Evolutionary conservation across 2,888 invertebrate species (phyloP), one percentile per base, ranked within the genome.

Genomic region (Dinocampus coccinellae): DNA sequence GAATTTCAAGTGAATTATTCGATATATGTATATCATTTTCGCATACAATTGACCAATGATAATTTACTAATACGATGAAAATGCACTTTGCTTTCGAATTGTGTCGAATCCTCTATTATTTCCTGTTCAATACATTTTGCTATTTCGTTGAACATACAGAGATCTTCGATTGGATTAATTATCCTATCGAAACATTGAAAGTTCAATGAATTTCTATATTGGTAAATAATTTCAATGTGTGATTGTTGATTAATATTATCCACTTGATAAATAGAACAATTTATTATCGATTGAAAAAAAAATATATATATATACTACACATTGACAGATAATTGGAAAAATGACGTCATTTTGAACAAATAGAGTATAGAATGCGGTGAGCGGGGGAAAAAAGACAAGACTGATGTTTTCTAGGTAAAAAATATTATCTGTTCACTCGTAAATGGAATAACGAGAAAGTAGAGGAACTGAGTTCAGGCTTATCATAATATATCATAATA

Each of bases 401-500:
- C n/a, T n/a, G 39, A 11, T 39, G 39, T n/a, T 39, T 39, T 13
- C n/a, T 39, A 39, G 39, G 39, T n/a, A 13, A 39, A 39, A n/a
- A n/a, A n/a, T 39, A 13, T 39, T 39, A 39, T 39, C 39, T 39
- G 1, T 6, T n/a, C 62, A 26, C 68, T 67, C 34, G 26, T 53
- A 55, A 62, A 58, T 52, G 65, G 13, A 62, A 53, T 47, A 47
- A 52, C 69, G 60, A 67, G 70, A 63, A 47, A 52, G 47, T 36
- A 53, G 57, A 60, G 61, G 24, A n/a, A n/a, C n/a, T 39, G 70
- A 11, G 60, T 53, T 68, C 20, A 74, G 74, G 80, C 79, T 82
- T n/a, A n/a, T n/a, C n/a, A n/a, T n/a, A n/a, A n/a, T n/a, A n/a
- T 82, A 82, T 84, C 82, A 76, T 78, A 74, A 76, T 77, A 78